Conservation (phyloP, 2,113 vertebrate species). For the Echinops telfairi region DNA sequence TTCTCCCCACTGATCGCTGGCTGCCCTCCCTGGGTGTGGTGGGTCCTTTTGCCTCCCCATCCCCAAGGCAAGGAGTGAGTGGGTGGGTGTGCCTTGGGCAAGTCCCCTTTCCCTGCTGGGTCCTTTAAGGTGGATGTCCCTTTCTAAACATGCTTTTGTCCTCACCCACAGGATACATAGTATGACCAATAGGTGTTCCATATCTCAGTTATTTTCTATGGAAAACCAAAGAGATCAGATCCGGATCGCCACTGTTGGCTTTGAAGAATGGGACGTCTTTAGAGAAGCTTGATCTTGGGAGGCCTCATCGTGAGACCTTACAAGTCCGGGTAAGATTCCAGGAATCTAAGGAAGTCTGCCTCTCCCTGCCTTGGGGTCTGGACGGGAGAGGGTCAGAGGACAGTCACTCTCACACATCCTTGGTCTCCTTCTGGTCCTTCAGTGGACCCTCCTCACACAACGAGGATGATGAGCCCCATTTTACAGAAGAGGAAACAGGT, state of each 20-base stretch:
- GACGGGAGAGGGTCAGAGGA: neutral
- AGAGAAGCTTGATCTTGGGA: slow-evolving; percentile 88
- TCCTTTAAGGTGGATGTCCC: slow-evolving; percentile 5
- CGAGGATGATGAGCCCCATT: no score
- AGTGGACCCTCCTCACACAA: no score
- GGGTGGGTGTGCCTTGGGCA: neutral
- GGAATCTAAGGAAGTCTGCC: neutral
- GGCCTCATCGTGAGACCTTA: slow-evolving; percentile 65
- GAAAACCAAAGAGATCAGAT: slow-evolving; percentile 86
- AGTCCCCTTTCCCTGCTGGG: slow-evolving; percentile 12
- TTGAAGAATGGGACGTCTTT: slow-evolving; percentile 91
- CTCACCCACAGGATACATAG: slow-evolving; percentile 86
- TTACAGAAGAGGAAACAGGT: no score
- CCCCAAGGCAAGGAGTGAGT: neutral
- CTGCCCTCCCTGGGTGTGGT: neutral
- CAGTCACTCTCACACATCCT: neutral
- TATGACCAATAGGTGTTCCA: slow-evolving; percentile 88
- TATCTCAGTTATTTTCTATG: slow-evolving; percentile 90
- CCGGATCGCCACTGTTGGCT: slow-evolving; percentile 86
- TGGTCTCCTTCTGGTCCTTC: no score
- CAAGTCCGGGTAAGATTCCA: slow-evolving; percentile 68
- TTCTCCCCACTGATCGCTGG: neutral
- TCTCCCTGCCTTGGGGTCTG: neutral
- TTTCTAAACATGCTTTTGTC: slow-evolving; percentile 57
- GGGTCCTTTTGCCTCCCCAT: no score